Evolutionary conservation across 2,888 invertebrate genomes (phyloP).

Genomic region (Tetanocera ferruginea): DNA sequence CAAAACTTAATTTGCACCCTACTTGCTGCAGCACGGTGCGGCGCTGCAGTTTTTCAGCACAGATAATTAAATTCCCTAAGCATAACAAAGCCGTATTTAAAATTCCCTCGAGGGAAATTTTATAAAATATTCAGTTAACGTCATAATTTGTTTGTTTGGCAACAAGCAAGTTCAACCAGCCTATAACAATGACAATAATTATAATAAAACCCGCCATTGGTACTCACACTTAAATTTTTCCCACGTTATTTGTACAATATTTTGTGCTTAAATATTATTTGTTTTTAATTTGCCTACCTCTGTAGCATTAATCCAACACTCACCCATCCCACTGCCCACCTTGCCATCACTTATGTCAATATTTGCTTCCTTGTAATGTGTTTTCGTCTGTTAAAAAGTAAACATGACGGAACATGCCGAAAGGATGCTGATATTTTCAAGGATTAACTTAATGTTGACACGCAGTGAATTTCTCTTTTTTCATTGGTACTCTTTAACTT

Average conservation of each 20-base stretch:
- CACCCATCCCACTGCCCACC: neutral
- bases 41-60: neutral
- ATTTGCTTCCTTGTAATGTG: constrained; percentile 26
- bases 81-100: neutral
- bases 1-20: neutral
- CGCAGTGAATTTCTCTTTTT: neutral
- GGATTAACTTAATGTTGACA: neutral
- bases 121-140: constrained; percentile 11
- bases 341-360: constrained; percentile 21
- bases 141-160: neutral
- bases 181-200: neutral
- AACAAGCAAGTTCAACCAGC: neutral
- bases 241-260: constrained; percentile 1
- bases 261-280: constrained; percentile 27
- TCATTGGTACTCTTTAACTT: neutral
- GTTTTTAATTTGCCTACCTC: constrained; percentile 28
- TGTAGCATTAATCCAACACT: neutral
- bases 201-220: neutral
- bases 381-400: constrained; percentile 14
- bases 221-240: neutral
- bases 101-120: neutral
- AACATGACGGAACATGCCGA: constrained; percentile 1
- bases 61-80: constrained; percentile 1
- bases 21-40: neutral
- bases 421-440: constrained; percentile 7